Conservation (phyloP, 2,797 vertebrate species). For the Pithecia hirsuta region DNA sequence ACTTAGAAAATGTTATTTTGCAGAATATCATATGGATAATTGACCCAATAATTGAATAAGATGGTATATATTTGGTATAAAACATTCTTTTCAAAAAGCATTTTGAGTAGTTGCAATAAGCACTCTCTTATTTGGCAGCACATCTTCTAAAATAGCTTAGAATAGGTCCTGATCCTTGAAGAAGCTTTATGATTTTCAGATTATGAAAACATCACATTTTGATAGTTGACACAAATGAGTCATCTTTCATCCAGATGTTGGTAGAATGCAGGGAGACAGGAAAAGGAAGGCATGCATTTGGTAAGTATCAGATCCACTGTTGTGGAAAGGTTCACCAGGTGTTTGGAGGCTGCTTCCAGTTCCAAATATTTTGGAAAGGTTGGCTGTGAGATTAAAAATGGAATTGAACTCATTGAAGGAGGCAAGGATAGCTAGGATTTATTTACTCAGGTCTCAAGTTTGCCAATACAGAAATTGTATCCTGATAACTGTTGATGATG, state of each 20-base stretch:
- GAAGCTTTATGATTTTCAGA: background rate
- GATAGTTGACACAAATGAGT: background rate
- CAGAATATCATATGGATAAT: background rate
- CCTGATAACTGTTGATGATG: background rate
- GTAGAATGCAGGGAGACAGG: background rate
- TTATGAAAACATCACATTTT: background rate
- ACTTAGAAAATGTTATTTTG: background rate
- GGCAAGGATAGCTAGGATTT: background rate
- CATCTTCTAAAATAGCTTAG: background rate
- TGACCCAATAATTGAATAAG: background rate
- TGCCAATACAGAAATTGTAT: background rate
- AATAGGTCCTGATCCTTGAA: slow-evolving; percentile 1
- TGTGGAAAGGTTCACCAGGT: background rate
- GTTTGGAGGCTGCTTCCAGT: background rate
- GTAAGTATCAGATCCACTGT: background rate
- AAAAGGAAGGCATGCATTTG: rapidly evolving
- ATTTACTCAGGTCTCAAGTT: background rate
- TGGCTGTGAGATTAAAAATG: background rate
- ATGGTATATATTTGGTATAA: background rate
- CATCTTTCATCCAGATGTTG: background rate
- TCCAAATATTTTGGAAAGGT: background rate
- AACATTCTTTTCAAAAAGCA: background rate
- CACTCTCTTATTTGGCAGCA: background rate
- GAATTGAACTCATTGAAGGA: background rate
- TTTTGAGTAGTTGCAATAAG: background rate